Percentiles rank a stretch among this genome's conserved stretches.
Evolutionary conservation across 2,113 vertebrate species (phyloP).

Genomic region (Peucedramus taeniatus): DNA sequence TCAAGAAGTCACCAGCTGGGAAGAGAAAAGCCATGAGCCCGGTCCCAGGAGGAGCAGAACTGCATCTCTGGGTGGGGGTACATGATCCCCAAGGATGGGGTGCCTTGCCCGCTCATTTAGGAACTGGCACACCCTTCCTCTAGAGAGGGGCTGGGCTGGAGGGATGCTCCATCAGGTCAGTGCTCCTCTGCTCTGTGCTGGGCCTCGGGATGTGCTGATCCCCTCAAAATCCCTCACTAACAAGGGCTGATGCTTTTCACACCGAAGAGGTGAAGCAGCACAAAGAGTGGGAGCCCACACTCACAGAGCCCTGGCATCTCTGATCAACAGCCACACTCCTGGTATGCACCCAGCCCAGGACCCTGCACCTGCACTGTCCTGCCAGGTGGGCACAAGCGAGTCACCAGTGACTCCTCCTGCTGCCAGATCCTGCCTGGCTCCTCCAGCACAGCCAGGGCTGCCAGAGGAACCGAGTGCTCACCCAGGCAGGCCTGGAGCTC

Average conservation of each 20-base stretch:
- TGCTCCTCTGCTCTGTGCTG: neutral
- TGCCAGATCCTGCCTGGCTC: neutral
- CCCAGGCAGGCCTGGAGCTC: neutral
- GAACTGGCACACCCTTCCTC: neutral
- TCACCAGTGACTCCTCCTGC: neutral
- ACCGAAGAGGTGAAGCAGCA: neutral
- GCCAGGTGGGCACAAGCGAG: neutral
- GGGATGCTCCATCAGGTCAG: neutral
- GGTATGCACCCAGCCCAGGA: neutral
- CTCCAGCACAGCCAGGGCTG: neutral
- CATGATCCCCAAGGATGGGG: neutral
- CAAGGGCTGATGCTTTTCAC: neutral
- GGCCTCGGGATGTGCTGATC: neutral
- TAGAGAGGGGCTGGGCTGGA: neutral
- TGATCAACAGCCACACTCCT: neutral
- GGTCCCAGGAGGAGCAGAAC: neutral
- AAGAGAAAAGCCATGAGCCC: accelerated
- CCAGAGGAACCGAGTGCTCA: neutral
- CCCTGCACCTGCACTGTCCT: neutral
- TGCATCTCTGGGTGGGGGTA: neutral
- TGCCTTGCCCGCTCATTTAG: neutral
- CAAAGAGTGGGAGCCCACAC: neutral
- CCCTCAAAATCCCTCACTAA: neutral
- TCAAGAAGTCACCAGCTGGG: neutral
- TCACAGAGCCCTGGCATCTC: neutral